Conservation (phyloP, 2,797 vertebrate genomes). For the Poecilia picta region DNA sequence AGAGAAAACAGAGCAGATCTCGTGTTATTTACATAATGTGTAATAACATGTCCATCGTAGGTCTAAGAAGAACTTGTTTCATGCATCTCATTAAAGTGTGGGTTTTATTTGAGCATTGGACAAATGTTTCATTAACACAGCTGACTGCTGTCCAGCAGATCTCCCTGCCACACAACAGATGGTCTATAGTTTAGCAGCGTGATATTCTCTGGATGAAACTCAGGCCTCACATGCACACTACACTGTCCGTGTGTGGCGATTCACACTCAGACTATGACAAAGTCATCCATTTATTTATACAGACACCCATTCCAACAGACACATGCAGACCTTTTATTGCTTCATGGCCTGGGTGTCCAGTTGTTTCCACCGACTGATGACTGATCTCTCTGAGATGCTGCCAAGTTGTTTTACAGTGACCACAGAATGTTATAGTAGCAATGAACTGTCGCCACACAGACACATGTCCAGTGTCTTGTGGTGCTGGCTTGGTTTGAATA, state of each 20-base stretch:
- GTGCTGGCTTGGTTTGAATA: constrained; percentile 38
- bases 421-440: constrained; percentile 67
- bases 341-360: constrained; percentile 49
- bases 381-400: constrained; percentile 64
- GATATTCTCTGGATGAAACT: constrained; percentile 65
- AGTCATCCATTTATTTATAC: constrained; percentile 35
- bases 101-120: constrained; percentile 55
- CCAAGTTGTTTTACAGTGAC: constrained; percentile 63
- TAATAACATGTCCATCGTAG: constrained; percentile 41
- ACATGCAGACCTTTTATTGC: constrained; percentile 20
- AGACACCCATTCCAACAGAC: constrained; percentile 29
- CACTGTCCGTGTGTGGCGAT: constrained; percentile 34
- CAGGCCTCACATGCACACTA: constrained; percentile 36
- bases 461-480: constrained; percentile 61
- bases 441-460: constrained; percentile 55
- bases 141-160: constrained; percentile 67
- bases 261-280: constrained; percentile 32
- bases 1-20: constrained; percentile 20
- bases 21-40: constrained; percentile 47
- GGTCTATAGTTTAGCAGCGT: constrained; percentile 62
- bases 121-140: constrained; percentile 71
- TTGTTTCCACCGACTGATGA: constrained; percentile 60
- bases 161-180: constrained; percentile 67
- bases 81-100: constrained; percentile 51
- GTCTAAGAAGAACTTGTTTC: constrained; percentile 34